Base-by-base conservation (phyloP, 2,113 vertebrate genomes). In the Proterorhinus semilunaris region DNA sequence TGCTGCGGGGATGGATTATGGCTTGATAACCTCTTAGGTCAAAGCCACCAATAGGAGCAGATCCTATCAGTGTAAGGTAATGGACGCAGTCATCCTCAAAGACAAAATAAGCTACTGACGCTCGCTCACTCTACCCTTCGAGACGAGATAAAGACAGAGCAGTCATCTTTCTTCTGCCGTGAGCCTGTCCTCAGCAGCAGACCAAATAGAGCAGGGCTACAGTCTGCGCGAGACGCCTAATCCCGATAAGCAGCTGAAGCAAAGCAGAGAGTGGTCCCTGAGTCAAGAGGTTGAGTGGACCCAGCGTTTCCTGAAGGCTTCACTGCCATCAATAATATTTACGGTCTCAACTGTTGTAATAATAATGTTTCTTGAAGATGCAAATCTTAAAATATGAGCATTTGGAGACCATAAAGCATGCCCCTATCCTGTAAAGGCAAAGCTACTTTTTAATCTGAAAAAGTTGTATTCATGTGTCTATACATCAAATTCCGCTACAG, bases 321-420 rank as follows among this genome's bases (percentile, higher is more conserved):
- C 62, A 45, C 65, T 65, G 46, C 76, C 74, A 72, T 87, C 84
- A 74, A 75, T 83, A 78, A 62, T 44, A n/a, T 73, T 87, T 77
- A 80, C 21, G 21, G 21, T 21, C 21, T 36, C 27, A 36, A 36
- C 27, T 36, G 27, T 36, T 36, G 4, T 36, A 36, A 36, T 36
- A 1, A 36, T 36, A 36, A 36, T 36, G 27, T 36, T 5, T 36
- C 27, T 36, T 36, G 27, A 36, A 36, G 8, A 54, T 7, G 27
- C 3, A 36, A 7, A 12, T 21, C 11, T 16, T 57, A 11, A 11
- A 57, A 57, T 10, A 9, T 55, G 53, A 7, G 10, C 53, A 9
- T 27, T 27, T 3, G 27, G 27, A 27, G 27, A 27, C 27, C 27
- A 27, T 2, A 27, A 27, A 27, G 1, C 27, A 1, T 27, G 27